Conservation (phyloP, 2,888 invertebrate genomes). For the Andrena flavipes region DNA sequence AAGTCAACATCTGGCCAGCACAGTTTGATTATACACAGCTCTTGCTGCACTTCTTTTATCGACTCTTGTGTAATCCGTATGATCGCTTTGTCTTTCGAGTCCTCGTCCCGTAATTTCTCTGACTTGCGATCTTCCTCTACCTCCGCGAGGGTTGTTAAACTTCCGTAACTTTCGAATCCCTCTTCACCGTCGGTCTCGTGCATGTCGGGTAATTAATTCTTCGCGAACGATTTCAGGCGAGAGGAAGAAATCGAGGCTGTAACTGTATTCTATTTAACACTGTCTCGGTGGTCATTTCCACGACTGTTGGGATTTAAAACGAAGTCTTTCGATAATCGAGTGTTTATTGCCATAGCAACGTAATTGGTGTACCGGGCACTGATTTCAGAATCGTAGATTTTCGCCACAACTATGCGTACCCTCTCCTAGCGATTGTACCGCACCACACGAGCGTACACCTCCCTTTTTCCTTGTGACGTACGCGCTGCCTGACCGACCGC, state of each 20-base stretch:
- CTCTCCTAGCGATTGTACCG: too few relatives aligned
- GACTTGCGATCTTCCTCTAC: not conserved
- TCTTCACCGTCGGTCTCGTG: not conserved
- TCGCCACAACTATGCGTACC: too few relatives aligned
- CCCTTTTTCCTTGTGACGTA: too few relatives aligned
- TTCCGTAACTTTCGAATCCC: slow-evolving; percentile 35
- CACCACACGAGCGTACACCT: too few relatives aligned
- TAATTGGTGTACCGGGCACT: not conserved
- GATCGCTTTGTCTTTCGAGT: not conserved
- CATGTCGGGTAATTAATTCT: slow-evolving; percentile 4
- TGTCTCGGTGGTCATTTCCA: not conserved
- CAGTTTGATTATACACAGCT: slow-evolving; percentile 88
- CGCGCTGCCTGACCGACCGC: too few relatives aligned
- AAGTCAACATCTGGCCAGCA: slow-evolving; percentile 87
- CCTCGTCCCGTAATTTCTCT: not conserved
- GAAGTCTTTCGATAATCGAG: slow-evolving; percentile 36
- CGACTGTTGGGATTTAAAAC: slow-evolving; percentile 23
- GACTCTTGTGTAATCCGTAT: slow-evolving; percentile 85
- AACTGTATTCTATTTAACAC: not conserved
- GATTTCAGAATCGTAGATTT: too few relatives aligned
- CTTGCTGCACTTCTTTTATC: slow-evolving; percentile 87
- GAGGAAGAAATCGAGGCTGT: not conserved
- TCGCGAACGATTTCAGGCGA: not conserved
- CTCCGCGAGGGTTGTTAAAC: slow-evolving; percentile 22
- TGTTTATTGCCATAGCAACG: slow-evolving; percentile 69